phyloP scores from a whole-genome alignment of 2,888 invertebrate species.

The Arrhopalites spinosus region DNA sequence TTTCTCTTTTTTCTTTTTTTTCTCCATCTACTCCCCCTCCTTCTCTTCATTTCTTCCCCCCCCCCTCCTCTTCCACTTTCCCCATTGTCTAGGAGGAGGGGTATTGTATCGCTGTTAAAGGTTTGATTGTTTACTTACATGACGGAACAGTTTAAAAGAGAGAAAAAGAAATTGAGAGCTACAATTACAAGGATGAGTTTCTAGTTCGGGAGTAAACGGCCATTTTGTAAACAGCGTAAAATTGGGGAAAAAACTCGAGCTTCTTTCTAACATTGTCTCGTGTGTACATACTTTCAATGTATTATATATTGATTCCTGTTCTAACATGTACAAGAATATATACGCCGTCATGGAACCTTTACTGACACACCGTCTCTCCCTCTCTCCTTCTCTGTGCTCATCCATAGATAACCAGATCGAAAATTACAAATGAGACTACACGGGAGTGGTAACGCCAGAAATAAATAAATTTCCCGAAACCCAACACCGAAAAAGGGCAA shows the following conservation, averaged over 20 bases:
- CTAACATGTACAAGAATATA: neutral
- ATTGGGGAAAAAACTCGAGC: neutral
- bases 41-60: neutral
- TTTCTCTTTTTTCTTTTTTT: neutral
- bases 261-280: neutral
- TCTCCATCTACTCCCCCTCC: neutral
- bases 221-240: conserved; percentile 21
- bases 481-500: too few species aligned
- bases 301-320: neutral
- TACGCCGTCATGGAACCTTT: too few species aligned
- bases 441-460: neutral
- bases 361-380: neutral
- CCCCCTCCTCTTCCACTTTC: neutral
- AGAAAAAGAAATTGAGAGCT: conserved; percentile 5
- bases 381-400: neutral
- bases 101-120: neutral
- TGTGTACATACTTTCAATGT: neutral
- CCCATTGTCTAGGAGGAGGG: neutral
- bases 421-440: conserved; percentile 28
- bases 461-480: too few species aligned
- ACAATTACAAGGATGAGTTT: conserved; percentile 22
- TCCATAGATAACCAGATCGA: conserved; percentile 25
- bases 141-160: neutral
- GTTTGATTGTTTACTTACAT: conserved; percentile 18
- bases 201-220: conserved; percentile 24